Evolutionary conservation across 1,140 invertebrate species (phyloP), one percentile per base, ranked within the genome.

Genomic region (Orchesella cincta): DNA sequence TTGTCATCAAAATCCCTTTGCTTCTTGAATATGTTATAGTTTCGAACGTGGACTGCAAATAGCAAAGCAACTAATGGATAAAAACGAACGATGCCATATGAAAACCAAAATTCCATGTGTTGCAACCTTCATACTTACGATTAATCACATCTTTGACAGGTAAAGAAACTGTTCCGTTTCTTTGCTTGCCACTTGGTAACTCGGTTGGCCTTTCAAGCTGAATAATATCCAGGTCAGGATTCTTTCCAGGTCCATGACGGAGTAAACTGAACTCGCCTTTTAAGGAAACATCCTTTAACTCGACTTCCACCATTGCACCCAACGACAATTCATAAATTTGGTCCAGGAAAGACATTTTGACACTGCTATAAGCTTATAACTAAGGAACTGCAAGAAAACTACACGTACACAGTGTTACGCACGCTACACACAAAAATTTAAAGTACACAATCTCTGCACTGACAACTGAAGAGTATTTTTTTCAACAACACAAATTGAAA

Each of bases 231-330:
- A 31, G 29, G 2, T 31, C 64, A 2, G 64, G 51, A 62, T 70
- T 52, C 23, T 34, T 36, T 5, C 26, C 16, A 35, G 18, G 26
- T 18, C 75, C 74, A 5, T 73, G 39, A 23, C 23, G 12, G 5
- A 76, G 23, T 28, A 73, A 35, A 33, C 57, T 34, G 34, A 76
- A 76, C 14, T 79, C 78, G 12, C 78, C 78, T 64, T 34, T 29
- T n/a, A 72, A 52, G 12, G 71, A 23, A 20, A 33, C 39, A 14
- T 52, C 75, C 1, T 67, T 35, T 28, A 71, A 64, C n/a, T 39
- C 35, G 26, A 79, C 23, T 26, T 76, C 64, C 5, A 79, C 78
- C 12, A 52, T 71, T 39, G 78, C 36, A 18, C 78, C 75, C 39
- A 64, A 35, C 12, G 76, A 16, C 28, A 73, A 28, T 1, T 73